These are phyloP conservation scores for Byasa hedistus DNA, from an alignment of 2,888 invertebrate genomes.

Conservation along the genomic window DNA sequence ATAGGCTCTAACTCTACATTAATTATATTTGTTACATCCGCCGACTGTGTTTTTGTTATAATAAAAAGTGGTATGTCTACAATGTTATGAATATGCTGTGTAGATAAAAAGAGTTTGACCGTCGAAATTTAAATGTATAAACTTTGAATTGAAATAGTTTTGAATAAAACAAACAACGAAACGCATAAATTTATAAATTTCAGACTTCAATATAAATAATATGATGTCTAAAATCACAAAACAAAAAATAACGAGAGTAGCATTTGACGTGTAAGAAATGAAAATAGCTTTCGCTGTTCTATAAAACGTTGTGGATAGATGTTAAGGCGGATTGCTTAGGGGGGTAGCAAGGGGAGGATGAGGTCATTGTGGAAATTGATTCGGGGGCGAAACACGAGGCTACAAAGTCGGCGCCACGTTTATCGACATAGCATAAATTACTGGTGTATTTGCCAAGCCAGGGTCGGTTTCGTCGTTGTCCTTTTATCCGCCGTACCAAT, in stretches of 20 bases:
- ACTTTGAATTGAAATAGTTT: background rate
- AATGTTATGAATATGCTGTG: background rate
- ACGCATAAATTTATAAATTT: background rate
- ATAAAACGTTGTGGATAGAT: slow-evolving; percentile 3
- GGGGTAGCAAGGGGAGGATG: slow-evolving; percentile 47
- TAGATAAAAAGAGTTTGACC: background rate
- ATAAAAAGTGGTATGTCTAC: no score
- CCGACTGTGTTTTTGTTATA: no score
- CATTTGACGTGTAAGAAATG: slow-evolving; percentile 37
- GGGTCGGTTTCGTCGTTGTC: slow-evolving; percentile 46
- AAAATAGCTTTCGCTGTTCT: slow-evolving; percentile 61
- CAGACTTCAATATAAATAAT: background rate
- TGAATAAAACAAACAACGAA: background rate
- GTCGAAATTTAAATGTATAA: background rate
- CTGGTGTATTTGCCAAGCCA: slow-evolving; percentile 61
- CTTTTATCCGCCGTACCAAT: slow-evolving; percentile 21
- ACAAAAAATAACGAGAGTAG: slow-evolving; percentile 10
- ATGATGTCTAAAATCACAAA: background rate
- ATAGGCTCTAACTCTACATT: no score
- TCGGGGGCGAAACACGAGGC: slow-evolving; percentile 71
- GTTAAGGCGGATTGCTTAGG: slow-evolving; percentile 34
- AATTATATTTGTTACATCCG: no score
- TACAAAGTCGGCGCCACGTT: slow-evolving; percentile 62
- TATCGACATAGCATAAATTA: slow-evolving; percentile 65
- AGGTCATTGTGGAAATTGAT: slow-evolving; percentile 76